A percentile compares a stretch with the other conserved stretches of the same genome.
Conservation (phyloP, 2,888 invertebrate species). For the Scaeva pyrastri region DNA sequence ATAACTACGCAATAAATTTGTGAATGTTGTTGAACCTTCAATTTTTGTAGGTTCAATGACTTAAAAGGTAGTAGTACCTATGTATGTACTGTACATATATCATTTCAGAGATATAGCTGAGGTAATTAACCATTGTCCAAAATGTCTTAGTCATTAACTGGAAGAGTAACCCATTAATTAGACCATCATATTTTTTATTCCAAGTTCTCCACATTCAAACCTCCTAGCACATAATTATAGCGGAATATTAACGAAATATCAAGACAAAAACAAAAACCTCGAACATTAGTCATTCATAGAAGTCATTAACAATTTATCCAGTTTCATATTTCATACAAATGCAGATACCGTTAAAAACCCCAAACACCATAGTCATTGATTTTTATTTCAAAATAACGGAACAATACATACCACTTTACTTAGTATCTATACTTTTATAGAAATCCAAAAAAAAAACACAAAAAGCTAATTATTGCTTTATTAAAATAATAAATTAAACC, state of each 20-base stretch:
- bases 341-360: background rate
- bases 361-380: background rate
- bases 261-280: background rate
- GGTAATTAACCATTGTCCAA: no score
- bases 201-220: background rate
- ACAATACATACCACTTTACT: constrained; percentile 29
- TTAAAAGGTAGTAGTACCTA: no score
- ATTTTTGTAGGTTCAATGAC: no score
- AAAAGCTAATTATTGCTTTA: constrained; percentile 26
- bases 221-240: no score
- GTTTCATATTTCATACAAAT: background rate
- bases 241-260: background rate
- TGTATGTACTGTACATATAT: no score
- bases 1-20: no score
- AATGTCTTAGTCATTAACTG: no score
- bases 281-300: constrained; percentile 10
- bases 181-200: no score
- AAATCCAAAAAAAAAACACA: constrained; percentile 1
- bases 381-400: constrained; percentile 27
- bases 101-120: no score
- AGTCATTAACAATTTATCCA: background rate
- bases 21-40: no score
- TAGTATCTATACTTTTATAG: background rate
- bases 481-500: constrained; percentile 21
- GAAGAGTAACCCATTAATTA: no score